phyloP scores from a whole-genome alignment of 2,113 vertebrate species.

The Pituophis catenifer region DNA sequence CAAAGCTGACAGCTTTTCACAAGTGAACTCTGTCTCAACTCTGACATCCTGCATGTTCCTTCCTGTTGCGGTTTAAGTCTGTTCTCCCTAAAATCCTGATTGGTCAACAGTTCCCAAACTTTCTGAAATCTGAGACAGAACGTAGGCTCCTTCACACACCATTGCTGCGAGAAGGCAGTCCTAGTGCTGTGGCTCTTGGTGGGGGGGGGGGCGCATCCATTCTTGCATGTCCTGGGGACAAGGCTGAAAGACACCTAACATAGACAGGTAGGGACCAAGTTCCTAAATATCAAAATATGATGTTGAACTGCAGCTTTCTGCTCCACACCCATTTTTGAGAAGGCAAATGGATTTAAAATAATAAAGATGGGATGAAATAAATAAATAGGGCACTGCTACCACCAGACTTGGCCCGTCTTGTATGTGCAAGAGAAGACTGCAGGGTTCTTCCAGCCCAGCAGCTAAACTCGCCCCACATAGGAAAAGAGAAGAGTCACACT shows the following conservation, averaged over 20 bases:
- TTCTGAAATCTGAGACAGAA: neutral
- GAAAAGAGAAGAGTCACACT: neutral
- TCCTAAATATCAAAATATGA: neutral
- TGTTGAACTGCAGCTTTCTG: neutral
- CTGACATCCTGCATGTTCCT: neutral
- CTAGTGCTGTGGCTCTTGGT: neutral
- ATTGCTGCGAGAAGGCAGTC: neutral
- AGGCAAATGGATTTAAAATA: neutral
- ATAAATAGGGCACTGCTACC: neutral
- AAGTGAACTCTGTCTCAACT: neutral
- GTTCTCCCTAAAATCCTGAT: neutral
- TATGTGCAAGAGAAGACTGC: neutral
- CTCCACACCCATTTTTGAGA: neutral
- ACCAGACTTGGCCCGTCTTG: too few relatives aligned
- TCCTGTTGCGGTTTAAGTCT: neutral
- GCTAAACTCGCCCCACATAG: too few relatives aligned
- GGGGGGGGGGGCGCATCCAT: neutral
- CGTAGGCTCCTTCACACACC: neutral
- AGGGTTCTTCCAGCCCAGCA: neutral
- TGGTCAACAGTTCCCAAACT: neutral
- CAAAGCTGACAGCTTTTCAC: neutral
- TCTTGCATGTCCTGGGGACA: neutral
- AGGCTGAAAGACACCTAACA: neutral
- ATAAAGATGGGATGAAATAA: neutral
- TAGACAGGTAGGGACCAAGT: neutral